phyloP scores from a whole-genome alignment of 2,113 vertebrate species.

The Brachypteracias leptosomus region DNA sequence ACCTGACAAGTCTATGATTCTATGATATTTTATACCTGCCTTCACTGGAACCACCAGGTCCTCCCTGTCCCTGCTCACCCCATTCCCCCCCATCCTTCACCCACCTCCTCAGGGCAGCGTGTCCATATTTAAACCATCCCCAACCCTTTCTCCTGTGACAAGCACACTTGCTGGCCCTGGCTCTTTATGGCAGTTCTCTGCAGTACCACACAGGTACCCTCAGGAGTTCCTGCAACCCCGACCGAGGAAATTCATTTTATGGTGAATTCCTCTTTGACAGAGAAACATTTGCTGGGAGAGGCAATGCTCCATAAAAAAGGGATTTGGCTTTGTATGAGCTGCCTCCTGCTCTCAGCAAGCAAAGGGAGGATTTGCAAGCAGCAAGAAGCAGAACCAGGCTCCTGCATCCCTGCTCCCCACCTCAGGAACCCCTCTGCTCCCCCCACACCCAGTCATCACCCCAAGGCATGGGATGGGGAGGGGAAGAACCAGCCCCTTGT shows the following conservation, averaged over 20 bases:
- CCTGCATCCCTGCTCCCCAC: not conserved
- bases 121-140: not conserved
- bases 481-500: not conserved
- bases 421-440: not conserved
- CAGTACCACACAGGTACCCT: not conserved
- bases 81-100: too few relatives aligned
- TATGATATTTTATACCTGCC: too few relatives aligned
- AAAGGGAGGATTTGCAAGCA: not conserved
- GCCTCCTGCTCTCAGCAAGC: not conserved
- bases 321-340: not conserved
- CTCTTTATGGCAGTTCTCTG: not conserved
- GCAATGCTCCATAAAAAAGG: rapidly evolving
- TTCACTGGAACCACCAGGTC: not conserved
- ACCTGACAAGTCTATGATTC: too few relatives aligned
- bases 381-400: not conserved
- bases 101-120: not conserved
- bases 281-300: not conserved
- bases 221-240: not conserved
- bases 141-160: not conserved
- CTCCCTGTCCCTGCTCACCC: too few relatives aligned
- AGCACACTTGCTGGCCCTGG: not conserved
- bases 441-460: not conserved
- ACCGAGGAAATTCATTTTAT: not conserved
- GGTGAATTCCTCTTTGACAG: not conserved
- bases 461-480: not conserved